Evolutionary conservation across 2,888 invertebrate genomes (phyloP).

Genomic region (Rotaria socialis): DNA sequence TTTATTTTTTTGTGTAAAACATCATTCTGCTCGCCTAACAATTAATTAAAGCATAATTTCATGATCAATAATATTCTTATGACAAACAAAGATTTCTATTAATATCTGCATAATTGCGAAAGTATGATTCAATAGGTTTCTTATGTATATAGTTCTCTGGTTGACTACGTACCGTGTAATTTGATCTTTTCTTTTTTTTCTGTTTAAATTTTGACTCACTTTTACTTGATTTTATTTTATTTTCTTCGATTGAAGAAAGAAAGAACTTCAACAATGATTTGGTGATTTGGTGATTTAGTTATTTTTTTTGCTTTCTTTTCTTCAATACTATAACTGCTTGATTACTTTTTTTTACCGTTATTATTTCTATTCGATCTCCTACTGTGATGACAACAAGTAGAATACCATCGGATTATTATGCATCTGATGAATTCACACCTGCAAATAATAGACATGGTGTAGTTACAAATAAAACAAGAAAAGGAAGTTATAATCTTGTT

Average conservation of each 20-base stretch:
- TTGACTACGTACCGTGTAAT: neutral
- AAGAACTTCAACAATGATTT: neutral
- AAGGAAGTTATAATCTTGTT: conserved; percentile 2
- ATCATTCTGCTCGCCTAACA: neutral
- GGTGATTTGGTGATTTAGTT: neutral
- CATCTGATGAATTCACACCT: neutral
- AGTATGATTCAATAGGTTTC: neutral
- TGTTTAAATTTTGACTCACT: neutral
- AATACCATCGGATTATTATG: neutral
- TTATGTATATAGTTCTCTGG: neutral
- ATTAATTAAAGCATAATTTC: neutral
- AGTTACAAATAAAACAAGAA: neutral
- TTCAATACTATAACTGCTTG: neutral
- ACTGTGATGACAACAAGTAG: neutral
- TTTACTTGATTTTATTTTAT: neutral
- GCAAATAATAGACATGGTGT: neutral
- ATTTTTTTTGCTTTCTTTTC: neutral
- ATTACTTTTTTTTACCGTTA: neutral
- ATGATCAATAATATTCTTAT: neutral
- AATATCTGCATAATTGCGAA: too few species aligned
- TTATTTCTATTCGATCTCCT: neutral
- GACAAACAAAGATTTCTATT: too few species aligned
- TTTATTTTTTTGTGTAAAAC: neutral
- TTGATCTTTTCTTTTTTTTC: neutral
- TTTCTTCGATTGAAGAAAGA: neutral